Percentiles rank a stretch among this genome's conserved stretches.
Evolutionary conservation across 1,140 invertebrate genomes (phyloP).

Genomic region (Cryptotermes secundus): DNA sequence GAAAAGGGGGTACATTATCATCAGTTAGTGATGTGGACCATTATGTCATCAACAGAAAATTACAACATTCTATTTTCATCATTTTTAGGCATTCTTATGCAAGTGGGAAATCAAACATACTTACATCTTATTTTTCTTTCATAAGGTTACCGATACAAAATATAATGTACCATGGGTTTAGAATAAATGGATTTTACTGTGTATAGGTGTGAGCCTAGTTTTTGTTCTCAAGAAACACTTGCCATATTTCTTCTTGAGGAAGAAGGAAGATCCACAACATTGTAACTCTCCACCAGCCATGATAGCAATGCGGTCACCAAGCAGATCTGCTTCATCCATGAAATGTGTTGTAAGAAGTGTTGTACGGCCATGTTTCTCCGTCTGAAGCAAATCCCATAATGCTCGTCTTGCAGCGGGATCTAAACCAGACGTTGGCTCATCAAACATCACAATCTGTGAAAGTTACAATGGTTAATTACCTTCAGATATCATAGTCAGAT

Average conservation of each 20-base stretch:
- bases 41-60: too few relatives aligned
- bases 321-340: conserved; percentile 69
- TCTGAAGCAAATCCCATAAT: conserved; percentile 60
- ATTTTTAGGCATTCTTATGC: too few relatives aligned
- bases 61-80: too few relatives aligned
- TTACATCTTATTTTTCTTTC: too few relatives aligned
- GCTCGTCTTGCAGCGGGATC: conserved; percentile 59
- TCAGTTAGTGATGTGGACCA: too few relatives aligned
- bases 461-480: not conserved
- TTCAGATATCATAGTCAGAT: too few relatives aligned
- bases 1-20: too few relatives aligned
- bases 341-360: conserved; percentile 68
- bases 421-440: conserved; percentile 55
- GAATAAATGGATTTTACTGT: too few relatives aligned
- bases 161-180: too few relatives aligned
- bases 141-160: too few relatives aligned
- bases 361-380: conserved; percentile 52
- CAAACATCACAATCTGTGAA: conserved; percentile 37
- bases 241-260: conserved; percentile 60
- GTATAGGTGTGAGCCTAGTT: too few relatives aligned
- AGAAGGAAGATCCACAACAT: conserved; percentile 58
- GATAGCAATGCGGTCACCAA: conserved; percentile 64
- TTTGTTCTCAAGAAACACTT: conserved; percentile 28
- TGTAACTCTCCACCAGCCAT: conserved; percentile 58
- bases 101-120: too few relatives aligned